Evolutionary conservation across 2,888 invertebrate genomes (phyloP), one percentile per base, ranked within the genome.

Genomic region (Hipparchia sbordonii): DNA sequence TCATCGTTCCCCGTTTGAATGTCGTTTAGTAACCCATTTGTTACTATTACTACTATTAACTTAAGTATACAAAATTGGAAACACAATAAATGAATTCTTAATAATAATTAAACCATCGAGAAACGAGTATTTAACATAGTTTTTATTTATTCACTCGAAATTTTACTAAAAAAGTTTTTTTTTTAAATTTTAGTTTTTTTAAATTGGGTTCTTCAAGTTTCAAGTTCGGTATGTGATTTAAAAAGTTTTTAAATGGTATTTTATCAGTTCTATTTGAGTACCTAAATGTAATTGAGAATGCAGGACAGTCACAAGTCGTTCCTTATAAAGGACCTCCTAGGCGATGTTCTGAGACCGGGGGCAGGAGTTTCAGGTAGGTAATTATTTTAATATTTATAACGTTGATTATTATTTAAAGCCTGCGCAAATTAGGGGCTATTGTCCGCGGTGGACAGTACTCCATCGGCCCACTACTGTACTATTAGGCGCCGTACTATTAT

Each of bases 261-360:
- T 5, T 23, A 60, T 60, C 9, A 23, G 12, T 33, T 33, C 33
- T 3, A 12, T 3, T 13, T 59, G 33, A 65, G 63, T 73, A 23
- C 23, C 23, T 23, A 60, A 78, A 87, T 86, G 87, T 85, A 86
- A 77, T 85, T 82, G 23, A 90, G 82, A 72, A 91, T 93, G 95
- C 96, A 94, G 91, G 95, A 94, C 90, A 95, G 94, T 79, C 94
- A 95, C 82, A 97, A 97, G 86, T 98, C 97, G 9, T 98, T 98
- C 88, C 90, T 98, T 76, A 98, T 98, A 79, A 96, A 96, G 84
- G 97, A 98, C 87, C 95, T 98, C 63, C 94, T 98, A 70, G 97
- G 97, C 12, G 97, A 98, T 83, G 96, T 96, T 76, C 86, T 96
- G 79, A 87, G 88, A 63, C 89, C 92, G 2, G 89, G 87, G 45